Base-by-base conservation (phyloP, 2,888 invertebrate genomes). In the Tuberolachnus salignus region DNA sequence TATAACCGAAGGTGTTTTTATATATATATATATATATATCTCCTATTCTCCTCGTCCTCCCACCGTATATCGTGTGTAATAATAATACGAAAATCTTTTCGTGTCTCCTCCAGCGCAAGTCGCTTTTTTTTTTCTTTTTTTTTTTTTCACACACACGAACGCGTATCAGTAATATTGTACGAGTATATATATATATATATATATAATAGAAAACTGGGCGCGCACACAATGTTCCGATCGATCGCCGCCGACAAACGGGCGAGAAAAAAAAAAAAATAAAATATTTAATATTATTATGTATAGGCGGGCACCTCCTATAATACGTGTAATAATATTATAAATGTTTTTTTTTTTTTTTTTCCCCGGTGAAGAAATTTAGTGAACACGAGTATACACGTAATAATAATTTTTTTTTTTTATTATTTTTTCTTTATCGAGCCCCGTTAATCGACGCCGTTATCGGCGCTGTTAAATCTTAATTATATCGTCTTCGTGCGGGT, bases 401-500 rank as follows among this genome's bases (percentile, higher is more conserved):
- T 6, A 34, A n/a, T 6, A 6, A 34, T 34, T n/a, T 57, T n/a
- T n/a, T n/a, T n/a, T n/a, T n/a, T n/a, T n/a, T n/a, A n/a, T n/a
- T n/a, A n/a, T n/a, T n/a, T n/a, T n/a, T n/a, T n/a, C n/a, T n/a
- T 46, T 26, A 44, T 57, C 70, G 55, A 21, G 11, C n/a, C 34
- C 13, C 21, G 70, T 70, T 57, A 44, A 70, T 70, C 64, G 74
- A 53, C 71, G 71, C n/a, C 64, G 74, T 74, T 74, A 74, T 74
- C 74, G 74, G 44, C 51, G 51, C 51, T 23, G 74, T 74, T 53
- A 44, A 23, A 74, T 74, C 74, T 74, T 74, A 74, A 74, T 74
- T 74, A 74, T 71, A 71, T 64, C 74, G 61, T 61, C 53, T 34
- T 21, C 26, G 19, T n/a, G n/a, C n/a, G n/a, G n/a, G n/a, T n/a